Evolutionary conservation across 2,113 vertebrate genomes (phyloP), one percentile per base, ranked within the genome.

Genomic region (Fukomys damarensis): DNA sequence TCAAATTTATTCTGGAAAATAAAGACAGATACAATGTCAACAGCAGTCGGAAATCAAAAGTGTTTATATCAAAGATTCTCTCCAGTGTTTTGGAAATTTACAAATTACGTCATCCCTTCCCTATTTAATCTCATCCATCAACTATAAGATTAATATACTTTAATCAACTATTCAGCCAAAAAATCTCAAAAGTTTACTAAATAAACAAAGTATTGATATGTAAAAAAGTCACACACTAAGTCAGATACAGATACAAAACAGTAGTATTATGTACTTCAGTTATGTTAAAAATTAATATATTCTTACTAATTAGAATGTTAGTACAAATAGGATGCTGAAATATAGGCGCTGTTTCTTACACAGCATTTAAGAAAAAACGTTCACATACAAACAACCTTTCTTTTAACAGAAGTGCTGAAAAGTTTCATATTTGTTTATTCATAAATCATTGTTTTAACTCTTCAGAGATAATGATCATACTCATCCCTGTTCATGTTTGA

Each of bases 331-430:
- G 41, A n/a, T 52, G 3, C 8, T 89, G 61, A 93, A 93, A 94
- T 49, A 49, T 0, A 80, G 2, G 5, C 86, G 13, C 2, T 24
- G 74, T 83, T 94, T 89, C 66, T 66, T 68, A 10, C 38, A 5
- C 0, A 46, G 16, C 38, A 93, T 79, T 46, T 26, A 95, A 91
- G 38, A 49, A 76, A 93, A 65, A 43, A 72, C 30, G 77, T 93
- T 59, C 32, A 81, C 28, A 85, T 86, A 66, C 35, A 83, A 86
- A 94, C 32, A 38, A 11, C 32, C 59, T 77, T 88, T 96, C 83
- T 86, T 11, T 93, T 91, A 96, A 89, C 52, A 79, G 46, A 81
- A 26, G 30, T 88, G 22, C 56, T 76, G 66, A 92, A 93, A 89
- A 54, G 56, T 46, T 89, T 46, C 93, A 10, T 22, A 87, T 43